Evolutionary conservation across 2,113 vertebrate species (phyloP), one percentile per base, ranked within the genome.

Genomic region (Nothobranchius furzeri): DNA sequence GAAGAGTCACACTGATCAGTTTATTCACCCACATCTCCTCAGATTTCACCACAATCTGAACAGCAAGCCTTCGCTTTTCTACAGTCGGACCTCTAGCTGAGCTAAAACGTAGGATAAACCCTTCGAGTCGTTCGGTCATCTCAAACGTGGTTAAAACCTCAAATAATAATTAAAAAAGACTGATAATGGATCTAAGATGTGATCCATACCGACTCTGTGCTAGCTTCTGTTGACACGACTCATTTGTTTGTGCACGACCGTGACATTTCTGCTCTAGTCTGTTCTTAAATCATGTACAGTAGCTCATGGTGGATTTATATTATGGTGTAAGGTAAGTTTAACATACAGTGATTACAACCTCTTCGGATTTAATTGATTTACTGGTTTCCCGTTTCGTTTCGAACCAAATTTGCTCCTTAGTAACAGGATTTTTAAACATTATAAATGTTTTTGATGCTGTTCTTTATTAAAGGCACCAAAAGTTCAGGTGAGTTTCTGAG

Each of bases 51-150:
- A 74, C 65, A 80, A 52, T 73, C 71, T 43, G 60, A 82, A 80
- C 81, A 78, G 73, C 77, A 79, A 69, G 57, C 53, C 51, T 69
- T 79, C 24, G 47, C 64, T 83, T 83, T 69, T 78, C 24, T 52
- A 25, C 59, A 45, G 60, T 30, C 54, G 14, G 35, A 15, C n/a
- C 37, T 14, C 45, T 24, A 14, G 42, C 20, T 12, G 10, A 2
- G 13, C 1, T 70, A 65, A 57, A 9, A 47, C 25, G 59, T 76
- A 59, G 76, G 61, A 70, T 3, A 15, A 56, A 14, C 25, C 46
- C 15, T 2, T 12, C 58, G 43, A 68, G 3, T 30, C 30, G 30
- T 30, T 30, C 4, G 30, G 30, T 30, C 30, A 4, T 30, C 30
- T 3, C 30, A 30, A 30, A 30, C 30, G 30, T 30, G 1, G 30